These are phyloP conservation scores for Peromyscus californicus DNA, from an alignment of 2,113 vertebrate species.

Conservation along the genomic window DNA sequence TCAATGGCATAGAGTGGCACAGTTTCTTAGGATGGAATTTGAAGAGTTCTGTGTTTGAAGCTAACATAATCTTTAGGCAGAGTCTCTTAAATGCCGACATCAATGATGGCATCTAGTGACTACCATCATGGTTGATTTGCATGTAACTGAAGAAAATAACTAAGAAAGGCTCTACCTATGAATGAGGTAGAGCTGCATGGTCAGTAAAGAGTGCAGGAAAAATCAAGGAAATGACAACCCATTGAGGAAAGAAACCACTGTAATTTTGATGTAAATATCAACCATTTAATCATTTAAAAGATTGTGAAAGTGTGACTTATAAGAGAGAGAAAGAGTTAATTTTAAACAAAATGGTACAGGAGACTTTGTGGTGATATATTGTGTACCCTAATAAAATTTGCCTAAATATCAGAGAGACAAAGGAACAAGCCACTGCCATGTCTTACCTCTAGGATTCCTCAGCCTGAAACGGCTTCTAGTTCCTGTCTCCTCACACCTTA, in stretches of 20 bases:
- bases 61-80: not conserved
- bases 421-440: no score
- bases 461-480: no score
- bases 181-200: not conserved
- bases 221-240: not conserved
- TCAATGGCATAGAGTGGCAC: not conserved
- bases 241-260: not conserved
- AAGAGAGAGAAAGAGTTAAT: not conserved
- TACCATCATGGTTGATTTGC: not conserved
- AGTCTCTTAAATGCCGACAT: not conserved
- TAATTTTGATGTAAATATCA: not conserved
- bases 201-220: not conserved
- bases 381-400: no score
- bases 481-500: no score
- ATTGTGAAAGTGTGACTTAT: not conserved
- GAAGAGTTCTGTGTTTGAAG: not conserved
- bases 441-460: no score
- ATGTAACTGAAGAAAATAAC: not conserved
- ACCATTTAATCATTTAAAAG: not conserved
- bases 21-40: constrained; percentile 18
- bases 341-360: not conserved
- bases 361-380: no score
- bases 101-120: not conserved
- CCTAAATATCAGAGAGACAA: no score
- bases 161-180: not conserved